Evolutionary conservation across 2,113 vertebrate species (phyloP), one percentile per base, ranked within the genome.

Genomic region (Misgurnus anguillicaudatus): DNA sequence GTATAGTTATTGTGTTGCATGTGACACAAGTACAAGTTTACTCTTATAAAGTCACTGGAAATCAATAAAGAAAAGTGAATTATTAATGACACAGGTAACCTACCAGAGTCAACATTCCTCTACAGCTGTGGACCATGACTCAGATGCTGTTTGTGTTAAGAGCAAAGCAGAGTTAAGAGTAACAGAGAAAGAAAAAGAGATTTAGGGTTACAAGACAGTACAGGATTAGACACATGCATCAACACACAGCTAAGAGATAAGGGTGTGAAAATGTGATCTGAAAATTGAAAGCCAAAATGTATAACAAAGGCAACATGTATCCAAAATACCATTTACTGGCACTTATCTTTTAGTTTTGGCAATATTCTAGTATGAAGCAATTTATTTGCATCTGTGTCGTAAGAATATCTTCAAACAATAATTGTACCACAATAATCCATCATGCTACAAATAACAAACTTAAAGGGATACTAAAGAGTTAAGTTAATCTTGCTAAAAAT

Each of bases 41-140:
- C n/a, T 3, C 1, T 24, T 31, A 48, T n/a, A 69, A 17, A 69
- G 67, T 5, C 1, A 68, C 14, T 51, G 67, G 24, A 47, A 67
- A 55, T 55, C 6, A 55, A n/a, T 55, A 55, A 17, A 2, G 53
- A 51, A n/a, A 68, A 68, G 36, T 42, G 38, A 58, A 42, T 24
- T 42, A 87, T 71, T 88, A 83, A 0, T 17, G 64, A 79, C 73
- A 79, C 47, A 63, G 69, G 82, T 45, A 16, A 92, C 94, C 2
- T 93, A 94, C 93, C 93, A 74, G 88, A 79, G 80, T 94, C 87
- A 84, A 76, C 80, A 95, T 82, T 95, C 93, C 87, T 94, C 94
- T 90, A 92, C 91, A 88, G 92, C 93, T 87, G 93, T 85, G 87
- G 92, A 93, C 90, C 92, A 93, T 90, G 94, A 92, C 83, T 94